Conservation (phyloP, 37 sponge, comb jelly and placozoan species). For the Axinella damicornis region DNA sequence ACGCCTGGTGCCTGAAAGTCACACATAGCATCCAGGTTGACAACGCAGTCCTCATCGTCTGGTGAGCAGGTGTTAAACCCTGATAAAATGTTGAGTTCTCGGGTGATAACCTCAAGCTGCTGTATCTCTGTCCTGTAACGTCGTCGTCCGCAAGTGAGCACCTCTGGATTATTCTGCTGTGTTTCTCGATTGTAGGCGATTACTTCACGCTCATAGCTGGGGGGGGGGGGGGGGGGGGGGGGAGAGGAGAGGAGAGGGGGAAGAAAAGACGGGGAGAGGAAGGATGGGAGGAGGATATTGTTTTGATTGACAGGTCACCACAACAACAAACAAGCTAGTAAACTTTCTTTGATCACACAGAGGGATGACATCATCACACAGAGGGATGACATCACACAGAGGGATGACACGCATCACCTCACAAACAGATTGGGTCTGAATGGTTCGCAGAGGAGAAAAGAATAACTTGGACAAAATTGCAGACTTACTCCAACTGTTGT, state of each 20-base stretch:
- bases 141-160: neutral
- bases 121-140: neutral
- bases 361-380: no score
- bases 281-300: no score
- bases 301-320: no score
- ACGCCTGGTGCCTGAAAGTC: neutral
- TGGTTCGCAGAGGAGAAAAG: no score
- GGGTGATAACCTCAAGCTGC: conserved; percentile 11
- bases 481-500: no score
- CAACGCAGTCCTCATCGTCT: conserved; percentile 27
- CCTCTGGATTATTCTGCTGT: conserved; percentile 13
- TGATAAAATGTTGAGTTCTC: conserved; percentile 1
- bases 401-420: no score
- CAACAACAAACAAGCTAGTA: no score
- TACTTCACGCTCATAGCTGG: neutral
- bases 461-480: no score
- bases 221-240: neutral
- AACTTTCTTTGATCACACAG: no score
- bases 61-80: neutral
- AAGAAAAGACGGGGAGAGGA: no score
- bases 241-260: neutral
- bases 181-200: neutral
- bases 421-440: no score
- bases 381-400: no score
- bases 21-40: neutral